Base-by-base conservation (phyloP, 2,113 vertebrate species). In the Periophthalmodon schlosseri region DNA sequence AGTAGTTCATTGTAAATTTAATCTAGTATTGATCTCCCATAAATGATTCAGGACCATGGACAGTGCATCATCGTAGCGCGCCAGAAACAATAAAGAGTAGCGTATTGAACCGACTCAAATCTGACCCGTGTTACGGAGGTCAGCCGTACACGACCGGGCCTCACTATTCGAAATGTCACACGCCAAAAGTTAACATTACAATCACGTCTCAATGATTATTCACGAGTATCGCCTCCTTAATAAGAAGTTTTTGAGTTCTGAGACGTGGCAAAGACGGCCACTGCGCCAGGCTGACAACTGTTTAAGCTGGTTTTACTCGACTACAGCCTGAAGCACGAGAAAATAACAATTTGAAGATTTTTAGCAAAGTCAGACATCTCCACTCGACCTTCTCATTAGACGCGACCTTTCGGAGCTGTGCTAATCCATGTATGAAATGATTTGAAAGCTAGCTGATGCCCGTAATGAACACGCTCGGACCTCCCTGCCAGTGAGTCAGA, bases 341-440 rank as follows among this genome's bases (percentile, higher is more conserved):
- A 85, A 85, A 82, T 72, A 76, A 74, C 77, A 78, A 68, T 78
- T 46, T 66, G 36, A 77, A 73, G 50, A 78, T 82, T 60, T 83
- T 78, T 36, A 73, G 68, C 72, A 70, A 87, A 76, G 66, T 69
- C 70, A 47, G 73, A 75, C 76, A 76, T 70, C 70, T 63, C 80
- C 81, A 66, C 64, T 79, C 87, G 90, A 92, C 88, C 89, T 63
- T 56, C 81, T 89, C 85, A 86, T 93, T 91, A 87, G 78, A 76
- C 63, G 61, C 79, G 87, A 88, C 87, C 88, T 85, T 81, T 82
- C 46, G 1, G 75, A 77, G 80, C 79, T 92, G 82, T 89, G 84
- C 77, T 89, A 86, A 91, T 88, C 81, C 86, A 88, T 87, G 84
- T 88, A 80, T 91, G 84, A 90, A 93, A 92, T 89, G 88, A 85